Evolutionary conservation across 2,797 vertebrate genomes (phyloP).

Genomic region (Tragopan temminckii): DNA sequence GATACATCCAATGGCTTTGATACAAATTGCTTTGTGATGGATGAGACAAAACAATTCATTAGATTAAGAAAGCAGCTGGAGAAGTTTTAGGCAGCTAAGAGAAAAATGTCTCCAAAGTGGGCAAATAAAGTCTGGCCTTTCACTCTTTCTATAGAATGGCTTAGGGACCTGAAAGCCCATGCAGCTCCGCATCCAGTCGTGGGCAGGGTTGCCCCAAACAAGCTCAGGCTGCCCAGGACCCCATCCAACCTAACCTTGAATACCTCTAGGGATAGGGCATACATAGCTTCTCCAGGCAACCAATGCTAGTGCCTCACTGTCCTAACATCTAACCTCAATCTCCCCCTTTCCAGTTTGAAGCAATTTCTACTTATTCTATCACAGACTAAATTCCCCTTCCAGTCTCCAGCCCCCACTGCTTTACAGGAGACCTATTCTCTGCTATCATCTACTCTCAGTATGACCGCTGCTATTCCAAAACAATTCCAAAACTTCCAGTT

Average conservation of each 20-base stretch:
- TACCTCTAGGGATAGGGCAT: too few species aligned
- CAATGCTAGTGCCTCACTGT: too few species aligned
- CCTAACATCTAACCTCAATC: too few species aligned
- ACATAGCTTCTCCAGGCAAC: too few species aligned
- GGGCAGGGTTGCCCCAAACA: too few species aligned
- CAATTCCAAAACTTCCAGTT: neutral
- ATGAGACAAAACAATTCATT: neutral
- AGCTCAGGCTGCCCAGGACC: too few species aligned
- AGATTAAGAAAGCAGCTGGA: neutral
- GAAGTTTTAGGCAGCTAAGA: neutral
- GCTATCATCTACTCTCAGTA: neutral
- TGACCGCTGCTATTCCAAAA: neutral
- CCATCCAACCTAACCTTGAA: too few species aligned
- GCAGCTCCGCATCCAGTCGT: too few species aligned
- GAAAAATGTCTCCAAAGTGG: neutral
- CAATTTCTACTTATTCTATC: too few species aligned
- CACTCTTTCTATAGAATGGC: neutral
- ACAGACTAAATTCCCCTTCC: neutral
- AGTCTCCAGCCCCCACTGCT: accelerated
- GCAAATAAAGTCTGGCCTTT: neutral
- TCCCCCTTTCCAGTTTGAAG: too few species aligned
- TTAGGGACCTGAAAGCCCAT: too few species aligned
- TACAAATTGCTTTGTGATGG: neutral
- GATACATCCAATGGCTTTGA: neutral
- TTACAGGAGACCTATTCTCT: accelerated